These are phyloP conservation scores for Palythoa heliodiscus DNA, from an alignment of 92 coral and sea anemone genomes.

Conservation along the genomic window DNA sequence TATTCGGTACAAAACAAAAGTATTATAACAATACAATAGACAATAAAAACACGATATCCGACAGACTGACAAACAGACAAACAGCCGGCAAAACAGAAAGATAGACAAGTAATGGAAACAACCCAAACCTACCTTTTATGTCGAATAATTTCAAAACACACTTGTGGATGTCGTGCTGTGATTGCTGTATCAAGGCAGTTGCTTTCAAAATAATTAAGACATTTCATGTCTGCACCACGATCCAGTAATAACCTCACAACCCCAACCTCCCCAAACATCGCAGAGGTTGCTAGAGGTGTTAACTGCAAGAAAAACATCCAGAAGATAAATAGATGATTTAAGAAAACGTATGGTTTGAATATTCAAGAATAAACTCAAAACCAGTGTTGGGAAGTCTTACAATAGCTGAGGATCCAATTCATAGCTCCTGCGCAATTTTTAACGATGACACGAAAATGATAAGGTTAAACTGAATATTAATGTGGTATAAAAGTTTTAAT, in stretches of 20 bases:
- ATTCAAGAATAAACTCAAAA: too few species aligned
- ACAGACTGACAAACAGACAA: not conserved
- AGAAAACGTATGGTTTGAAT: too few species aligned
- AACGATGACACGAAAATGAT: too few species aligned
- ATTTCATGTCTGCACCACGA: conserved; percentile 69
- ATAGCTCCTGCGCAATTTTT: too few species aligned
- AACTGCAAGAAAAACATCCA: conserved; percentile 22
- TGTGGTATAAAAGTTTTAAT: too few species aligned
- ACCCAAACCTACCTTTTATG: conserved; percentile 57
- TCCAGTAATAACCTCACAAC: conserved; percentile 67
- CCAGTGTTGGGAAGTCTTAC: not conserved
- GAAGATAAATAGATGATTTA: not conserved
- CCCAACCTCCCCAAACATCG: conserved; percentile 53
- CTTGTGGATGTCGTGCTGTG: conserved; percentile 59
- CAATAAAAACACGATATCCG: not conserved
- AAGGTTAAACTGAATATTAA: too few species aligned
- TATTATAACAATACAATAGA: too few species aligned
- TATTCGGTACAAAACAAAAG: too few species aligned
- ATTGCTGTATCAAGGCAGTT: conserved; percentile 75
- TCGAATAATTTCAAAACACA: conserved; percentile 70
- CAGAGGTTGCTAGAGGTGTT: conserved; percentile 74
- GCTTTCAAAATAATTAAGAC: conserved; percentile 50
- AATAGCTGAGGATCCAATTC: too few species aligned
- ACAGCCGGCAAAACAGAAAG: not conserved
- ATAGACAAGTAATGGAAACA: not conserved